phyloP scores from a whole-genome alignment of 2,797 vertebrate genomes.

The Darevskia mixta region DNA sequence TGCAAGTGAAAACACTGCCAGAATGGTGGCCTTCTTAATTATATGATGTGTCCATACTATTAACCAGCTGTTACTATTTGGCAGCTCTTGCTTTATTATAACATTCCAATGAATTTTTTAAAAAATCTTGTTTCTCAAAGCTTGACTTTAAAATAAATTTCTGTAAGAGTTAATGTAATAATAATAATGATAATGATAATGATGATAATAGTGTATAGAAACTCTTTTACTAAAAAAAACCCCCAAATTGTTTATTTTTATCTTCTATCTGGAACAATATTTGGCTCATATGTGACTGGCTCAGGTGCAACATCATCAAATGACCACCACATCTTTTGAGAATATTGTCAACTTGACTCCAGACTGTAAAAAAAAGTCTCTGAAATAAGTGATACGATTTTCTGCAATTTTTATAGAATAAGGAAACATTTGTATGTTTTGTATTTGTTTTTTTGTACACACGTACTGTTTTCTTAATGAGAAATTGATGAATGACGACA shows the following conservation, averaged over 20 bases:
- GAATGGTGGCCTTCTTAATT: not conserved
- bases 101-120: not conserved
- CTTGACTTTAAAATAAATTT: not conserved
- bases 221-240: not conserved
- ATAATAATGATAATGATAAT: not conserved
- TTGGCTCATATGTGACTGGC: not conserved
- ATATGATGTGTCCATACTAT: not conserved
- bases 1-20: not conserved
- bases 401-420: conserved; percentile 55
- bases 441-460: conserved; percentile 49
- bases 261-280: not conserved
- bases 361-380: not conserved
- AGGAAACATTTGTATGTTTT: conserved; percentile 50
- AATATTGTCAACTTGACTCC: not conserved
- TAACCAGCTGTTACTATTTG: not conserved
- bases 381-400: conserved; percentile 32
- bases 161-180: not conserved
- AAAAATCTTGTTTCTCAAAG: not conserved
- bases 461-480: conserved; percentile 80
- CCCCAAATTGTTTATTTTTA: not conserved
- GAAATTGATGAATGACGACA: conserved; percentile 84
- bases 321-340: not conserved
- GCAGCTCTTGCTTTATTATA: not conserved
- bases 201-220: not conserved
- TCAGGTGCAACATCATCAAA: not conserved